Percentiles rank a stretch among this genome's conserved stretches.
phyloP scores from a whole-genome alignment of 2,797 vertebrate genomes.

The Botia kubotai region DNA sequence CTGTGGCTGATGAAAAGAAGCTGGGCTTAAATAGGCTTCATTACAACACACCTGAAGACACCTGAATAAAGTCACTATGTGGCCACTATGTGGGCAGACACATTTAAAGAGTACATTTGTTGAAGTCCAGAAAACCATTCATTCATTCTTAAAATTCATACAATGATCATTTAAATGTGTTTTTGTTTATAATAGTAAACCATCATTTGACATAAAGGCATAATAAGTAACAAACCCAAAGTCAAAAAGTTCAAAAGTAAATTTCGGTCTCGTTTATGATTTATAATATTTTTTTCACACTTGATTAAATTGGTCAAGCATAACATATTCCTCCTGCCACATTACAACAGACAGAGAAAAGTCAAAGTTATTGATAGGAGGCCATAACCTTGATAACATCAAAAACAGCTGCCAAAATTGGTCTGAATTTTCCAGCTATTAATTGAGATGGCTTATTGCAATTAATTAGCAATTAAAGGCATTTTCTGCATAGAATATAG shows the following conservation, averaged over 20 bases:
- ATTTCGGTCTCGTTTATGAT: neutral
- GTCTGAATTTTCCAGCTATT: neutral
- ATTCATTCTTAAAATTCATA: neutral
- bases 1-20: constrained; percentile 19
- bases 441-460: too few relatives aligned
- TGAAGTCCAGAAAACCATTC: neutral
- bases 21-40: constrained; percentile 6
- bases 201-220: neutral
- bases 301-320: neutral
- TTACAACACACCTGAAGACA: constrained; percentile 26
- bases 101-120: neutral
- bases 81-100: neutral
- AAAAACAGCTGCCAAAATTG: neutral
- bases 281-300: neutral
- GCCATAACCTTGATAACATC: too few relatives aligned
- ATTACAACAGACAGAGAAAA: neutral
- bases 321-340: neutral
- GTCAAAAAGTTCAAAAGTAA: neutral
- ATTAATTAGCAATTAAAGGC: too few relatives aligned
- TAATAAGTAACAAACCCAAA: too few relatives aligned
- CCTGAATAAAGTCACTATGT: constrained; percentile 9
- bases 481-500: too few relatives aligned
- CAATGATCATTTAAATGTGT: neutral
- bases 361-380: neutral
- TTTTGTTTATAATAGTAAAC: neutral